These are phyloP conservation scores for Luperina nickerlii DNA, from an alignment of 2,888 invertebrate genomes.

Conservation along the genomic window DNA sequence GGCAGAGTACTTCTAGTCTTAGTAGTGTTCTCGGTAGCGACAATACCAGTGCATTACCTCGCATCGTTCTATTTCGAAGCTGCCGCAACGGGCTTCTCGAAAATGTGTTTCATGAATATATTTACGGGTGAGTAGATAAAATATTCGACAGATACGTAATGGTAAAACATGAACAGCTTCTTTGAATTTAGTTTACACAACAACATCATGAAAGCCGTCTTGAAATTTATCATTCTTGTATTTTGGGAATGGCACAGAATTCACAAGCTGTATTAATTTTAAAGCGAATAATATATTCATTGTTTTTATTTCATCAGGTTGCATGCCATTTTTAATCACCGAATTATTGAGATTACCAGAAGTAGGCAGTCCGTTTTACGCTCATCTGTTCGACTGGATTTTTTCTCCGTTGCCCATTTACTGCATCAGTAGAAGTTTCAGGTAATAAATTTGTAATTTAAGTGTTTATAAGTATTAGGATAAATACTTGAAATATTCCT, in stretches of 20 bases:
- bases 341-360: conserved; percentile 92
- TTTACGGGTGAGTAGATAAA: conserved; percentile 84
- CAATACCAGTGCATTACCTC: conserved; percentile 94
- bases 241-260: conserved; percentile 34
- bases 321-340: conserved; percentile 93
- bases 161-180: conserved; percentile 39
- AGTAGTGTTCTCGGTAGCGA: conserved; percentile 92
- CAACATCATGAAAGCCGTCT: conserved; percentile 21
- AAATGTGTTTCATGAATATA: conserved; percentile 94
- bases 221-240: conserved; percentile 45
- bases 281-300: conserved; percentile 49
- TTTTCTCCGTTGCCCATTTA: conserved; percentile 93
- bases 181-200: conserved; percentile 35
- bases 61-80: conserved; percentile 93
- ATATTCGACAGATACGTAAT: not conserved
- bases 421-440: conserved; percentile 86
- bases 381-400: conserved; percentile 92
- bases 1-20: conserved; percentile 92
- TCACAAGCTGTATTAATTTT: conserved; percentile 44
- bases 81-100: conserved; percentile 94
- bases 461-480: conserved; percentile 21
- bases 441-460: conserved; percentile 71
- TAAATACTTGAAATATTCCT: conserved; percentile 11
- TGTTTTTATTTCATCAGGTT: conserved; percentile 88
- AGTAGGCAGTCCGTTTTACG: conserved; percentile 91